These are phyloP conservation scores for Holacanthus passer DNA, from an alignment of 2,113 vertebrate genomes.

Conservation along the genomic window DNA sequence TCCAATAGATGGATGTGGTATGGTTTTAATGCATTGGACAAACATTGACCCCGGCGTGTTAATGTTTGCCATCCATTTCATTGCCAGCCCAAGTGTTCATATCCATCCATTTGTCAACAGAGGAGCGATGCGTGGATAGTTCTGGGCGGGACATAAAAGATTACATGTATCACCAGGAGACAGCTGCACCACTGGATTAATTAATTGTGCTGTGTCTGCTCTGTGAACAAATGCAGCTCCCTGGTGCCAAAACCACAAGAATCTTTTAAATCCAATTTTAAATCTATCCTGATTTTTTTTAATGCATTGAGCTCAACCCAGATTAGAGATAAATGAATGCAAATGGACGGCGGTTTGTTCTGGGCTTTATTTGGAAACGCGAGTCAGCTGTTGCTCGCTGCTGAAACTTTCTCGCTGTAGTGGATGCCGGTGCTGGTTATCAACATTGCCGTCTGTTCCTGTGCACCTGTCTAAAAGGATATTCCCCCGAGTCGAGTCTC, in stretches of 20 bases:
- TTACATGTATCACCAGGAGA: slow-evolving; percentile 46
- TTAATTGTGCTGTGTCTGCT: slow-evolving; percentile 27
- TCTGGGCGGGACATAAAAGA: slow-evolving; percentile 45
- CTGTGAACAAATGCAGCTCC: slow-evolving; percentile 33
- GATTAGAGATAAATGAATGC: slow-evolving; percentile 20
- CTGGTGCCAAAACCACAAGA: slow-evolving; percentile 24
- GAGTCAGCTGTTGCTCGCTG: slow-evolving; percentile 19
- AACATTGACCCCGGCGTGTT: slow-evolving; percentile 25
- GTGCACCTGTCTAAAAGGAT: slow-evolving; percentile 67
- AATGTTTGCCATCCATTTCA: slow-evolving; percentile 61
- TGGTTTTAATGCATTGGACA: slow-evolving; percentile 33
- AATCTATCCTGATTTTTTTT: slow-evolving; percentile 14
- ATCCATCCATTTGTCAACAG: slow-evolving; percentile 54
- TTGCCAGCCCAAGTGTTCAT: slow-evolving; percentile 45
- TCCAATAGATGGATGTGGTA: slow-evolving; percentile 39
- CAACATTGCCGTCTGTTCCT: slow-evolving; percentile 17
- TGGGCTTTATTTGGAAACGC: slow-evolving; percentile 24
- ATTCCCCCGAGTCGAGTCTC: slow-evolving; percentile 40
- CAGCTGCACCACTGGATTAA: slow-evolving; percentile 34
- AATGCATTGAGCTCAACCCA: slow-evolving; percentile 13
- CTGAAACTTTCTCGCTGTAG: slow-evolving; percentile 14
- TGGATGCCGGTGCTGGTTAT: slow-evolving; percentile 24
- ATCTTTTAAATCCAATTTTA: slow-evolving; percentile 46
- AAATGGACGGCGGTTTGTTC: slow-evolving; percentile 28
- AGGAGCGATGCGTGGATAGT: slow-evolving; percentile 22